phyloP scores from a whole-genome alignment of 2,797 vertebrate genomes.

The Sternarchorhynchus goeldii region DNA sequence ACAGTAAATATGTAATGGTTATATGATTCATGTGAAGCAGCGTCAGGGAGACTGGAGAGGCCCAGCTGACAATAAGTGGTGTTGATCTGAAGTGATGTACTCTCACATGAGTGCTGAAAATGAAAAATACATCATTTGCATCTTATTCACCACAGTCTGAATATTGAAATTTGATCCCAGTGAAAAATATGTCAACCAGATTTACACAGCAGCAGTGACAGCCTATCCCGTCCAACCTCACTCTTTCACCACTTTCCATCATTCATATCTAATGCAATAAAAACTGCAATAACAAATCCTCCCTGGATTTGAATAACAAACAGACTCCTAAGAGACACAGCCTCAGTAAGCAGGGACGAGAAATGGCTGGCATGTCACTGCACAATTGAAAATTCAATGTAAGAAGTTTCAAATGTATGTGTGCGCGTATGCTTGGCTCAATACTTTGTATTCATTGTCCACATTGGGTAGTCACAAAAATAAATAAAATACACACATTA shows the following conservation, averaged over 20 bases:
- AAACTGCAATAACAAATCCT: constrained; percentile 56
- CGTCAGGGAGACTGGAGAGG: constrained; percentile 25
- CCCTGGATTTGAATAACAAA: constrained; percentile 58
- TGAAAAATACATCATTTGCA: constrained; percentile 73
- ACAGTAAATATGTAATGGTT: constrained; percentile 30
- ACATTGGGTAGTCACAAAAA: constrained; percentile 32
- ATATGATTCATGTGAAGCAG: constrained; percentile 37
- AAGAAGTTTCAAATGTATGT: constrained; percentile 37
- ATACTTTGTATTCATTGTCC: constrained; percentile 35
- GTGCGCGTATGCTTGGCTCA: constrained; percentile 10
- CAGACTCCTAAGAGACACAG: constrained; percentile 49
- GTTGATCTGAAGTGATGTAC: constrained; percentile 50
- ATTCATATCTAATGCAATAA: constrained; percentile 59
- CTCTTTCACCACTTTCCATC: constrained; percentile 47
- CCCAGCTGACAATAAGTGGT: constrained; percentile 41
- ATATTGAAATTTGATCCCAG: constrained; percentile 85
- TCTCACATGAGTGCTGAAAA: constrained; percentile 45
- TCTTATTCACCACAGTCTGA: constrained; percentile 82
- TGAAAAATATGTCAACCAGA: constrained; percentile 83
- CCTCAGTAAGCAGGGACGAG: constrained; percentile 39
- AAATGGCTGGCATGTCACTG: constrained; percentile 46
- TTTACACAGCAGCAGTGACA: constrained; percentile 74
- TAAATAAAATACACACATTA: constrained; percentile 36
- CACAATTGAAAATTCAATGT: constrained; percentile 48
- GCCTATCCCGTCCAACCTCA: constrained; percentile 47